A percentile compares a stretch with the other conserved stretches of the same genome.
These are phyloP conservation scores for Acipenser oxyrinchus DNA, from an alignment of 2,797 vertebrate species.

Conservation along the genomic window DNA sequence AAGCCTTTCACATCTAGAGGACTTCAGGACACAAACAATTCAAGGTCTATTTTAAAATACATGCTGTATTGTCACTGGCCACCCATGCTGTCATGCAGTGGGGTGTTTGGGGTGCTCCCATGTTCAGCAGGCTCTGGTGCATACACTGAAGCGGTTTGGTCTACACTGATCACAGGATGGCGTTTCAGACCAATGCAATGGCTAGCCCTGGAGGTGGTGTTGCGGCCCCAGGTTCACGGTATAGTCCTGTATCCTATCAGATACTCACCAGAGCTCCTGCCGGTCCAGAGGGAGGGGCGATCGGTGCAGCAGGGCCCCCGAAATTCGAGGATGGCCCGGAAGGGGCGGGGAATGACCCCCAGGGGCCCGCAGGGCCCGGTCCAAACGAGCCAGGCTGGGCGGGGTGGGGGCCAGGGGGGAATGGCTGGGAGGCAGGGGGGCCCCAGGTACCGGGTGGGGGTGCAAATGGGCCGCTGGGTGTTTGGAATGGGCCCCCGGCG, in stretches of 20 bases:
- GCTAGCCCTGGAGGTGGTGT: neutral
- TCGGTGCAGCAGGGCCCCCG: conserved; percentile 48
- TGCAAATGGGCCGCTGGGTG: conserved; percentile 53
- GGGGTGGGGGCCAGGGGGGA: conserved; percentile 30
- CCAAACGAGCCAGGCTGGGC: neutral
- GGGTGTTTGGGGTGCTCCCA: no score
- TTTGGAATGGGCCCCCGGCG: conserved; percentile 50
- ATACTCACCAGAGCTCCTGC: conserved; percentile 63
- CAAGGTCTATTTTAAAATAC: no score
- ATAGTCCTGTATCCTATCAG: neutral
- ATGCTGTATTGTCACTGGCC: no score
- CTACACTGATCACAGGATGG: no score
- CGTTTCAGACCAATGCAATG: no score
- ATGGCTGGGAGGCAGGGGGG: conserved; percentile 50
- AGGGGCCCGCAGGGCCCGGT: conserved; percentile 28
- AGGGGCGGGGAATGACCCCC: conserved; percentile 46
- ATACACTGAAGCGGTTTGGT: no score
- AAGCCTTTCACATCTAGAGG: no score
- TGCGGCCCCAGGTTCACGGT: neutral
- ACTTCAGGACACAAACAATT: no score
- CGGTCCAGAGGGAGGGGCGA: conserved; percentile 15
- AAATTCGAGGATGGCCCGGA: neutral
- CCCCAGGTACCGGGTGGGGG: conserved; percentile 61
- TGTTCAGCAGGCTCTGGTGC: no score
- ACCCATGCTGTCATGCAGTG: no score